Percentiles rank a stretch among this genome's conserved stretches.
phyloP scores from a whole-genome alignment of 92 coral and sea anemone species.

The Porites rus region DNA sequence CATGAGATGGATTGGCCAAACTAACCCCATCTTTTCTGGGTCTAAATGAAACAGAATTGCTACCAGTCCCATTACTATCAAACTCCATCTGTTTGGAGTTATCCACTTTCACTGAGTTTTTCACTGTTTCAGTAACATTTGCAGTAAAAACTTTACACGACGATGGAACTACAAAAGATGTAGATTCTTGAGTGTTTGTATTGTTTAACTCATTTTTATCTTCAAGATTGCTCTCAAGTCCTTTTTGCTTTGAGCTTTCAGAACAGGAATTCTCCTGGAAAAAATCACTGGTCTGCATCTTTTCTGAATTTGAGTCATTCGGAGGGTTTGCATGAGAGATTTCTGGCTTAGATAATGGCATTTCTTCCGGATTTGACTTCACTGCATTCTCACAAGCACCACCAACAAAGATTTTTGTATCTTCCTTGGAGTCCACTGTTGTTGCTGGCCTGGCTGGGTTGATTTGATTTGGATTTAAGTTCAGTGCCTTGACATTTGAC shows the following conservation, averaged over 20 bases:
- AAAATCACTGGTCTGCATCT: background rate
- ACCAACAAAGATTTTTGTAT: constrained; percentile 25
- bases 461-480: constrained; percentile 34
- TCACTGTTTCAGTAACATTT: background rate
- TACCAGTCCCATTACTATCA: background rate
- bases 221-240: constrained; percentile 4
- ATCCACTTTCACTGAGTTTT: background rate
- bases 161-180: constrained; percentile 35
- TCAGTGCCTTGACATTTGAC: constrained; percentile 11
- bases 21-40: background rate
- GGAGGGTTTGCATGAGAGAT: background rate
- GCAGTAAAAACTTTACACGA: constrained; percentile 1
- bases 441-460: constrained; percentile 28
- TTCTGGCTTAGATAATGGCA: background rate
- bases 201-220: background rate
- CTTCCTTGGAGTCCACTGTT: constrained; percentile 37
- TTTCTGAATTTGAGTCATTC: background rate
- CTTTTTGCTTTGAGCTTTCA: background rate
- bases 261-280: background rate
- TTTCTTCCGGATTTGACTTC: constrained; percentile 21
- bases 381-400: background rate
- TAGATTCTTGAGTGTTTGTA: background rate
- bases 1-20: background rate
- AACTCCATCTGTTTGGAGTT: background rate
- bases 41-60: background rate